These are phyloP conservation scores for Lycaena phlaeas DNA, from an alignment of 2,888 invertebrate genomes.

Conservation along the genomic window DNA sequence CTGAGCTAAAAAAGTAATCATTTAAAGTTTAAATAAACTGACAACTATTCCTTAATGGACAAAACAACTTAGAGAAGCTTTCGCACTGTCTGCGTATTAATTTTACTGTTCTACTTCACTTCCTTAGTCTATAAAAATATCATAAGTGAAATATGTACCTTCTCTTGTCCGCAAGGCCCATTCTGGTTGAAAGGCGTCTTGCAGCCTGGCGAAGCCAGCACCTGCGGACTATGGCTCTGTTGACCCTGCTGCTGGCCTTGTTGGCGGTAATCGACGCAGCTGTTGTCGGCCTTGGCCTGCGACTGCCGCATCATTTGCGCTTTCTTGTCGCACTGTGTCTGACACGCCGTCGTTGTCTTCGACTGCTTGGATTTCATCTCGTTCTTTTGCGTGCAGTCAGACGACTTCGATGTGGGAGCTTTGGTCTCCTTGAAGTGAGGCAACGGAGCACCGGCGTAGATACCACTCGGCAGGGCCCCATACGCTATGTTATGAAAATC, in stretches of 20 bases:
- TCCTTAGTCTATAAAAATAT: too few relatives aligned
- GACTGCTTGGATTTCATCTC: conserved; percentile 61
- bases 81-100: too few relatives aligned
- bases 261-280: conserved; percentile 32
- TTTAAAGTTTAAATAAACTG: too few relatives aligned
- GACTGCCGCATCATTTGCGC: conserved; percentile 60
- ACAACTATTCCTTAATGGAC: too few relatives aligned
- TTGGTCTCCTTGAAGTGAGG: conserved; percentile 63
- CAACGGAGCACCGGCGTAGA: conserved; percentile 51
- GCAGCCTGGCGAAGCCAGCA: conserved; percentile 48
- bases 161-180: conserved; percentile 50
- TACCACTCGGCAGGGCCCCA: conserved; percentile 50
- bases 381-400: conserved; percentile 53
- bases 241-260: too few relatives aligned
- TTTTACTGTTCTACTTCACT: too few relatives aligned
- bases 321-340: conserved; percentile 59
- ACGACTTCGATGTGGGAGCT: conserved; percentile 42
- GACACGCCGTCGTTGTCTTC: conserved; percentile 57
- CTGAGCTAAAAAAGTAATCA: too few relatives aligned
- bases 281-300: conserved; percentile 51
- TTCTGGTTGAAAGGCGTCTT: conserved; percentile 48
- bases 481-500: conserved; percentile 64
- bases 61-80: too few relatives aligned
- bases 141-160: too few relatives aligned
- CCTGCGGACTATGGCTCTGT: conserved; percentile 53